Base-by-base conservation (phyloP, 1,140 invertebrate species). In the Trachymyrmex cornetzi region DNA sequence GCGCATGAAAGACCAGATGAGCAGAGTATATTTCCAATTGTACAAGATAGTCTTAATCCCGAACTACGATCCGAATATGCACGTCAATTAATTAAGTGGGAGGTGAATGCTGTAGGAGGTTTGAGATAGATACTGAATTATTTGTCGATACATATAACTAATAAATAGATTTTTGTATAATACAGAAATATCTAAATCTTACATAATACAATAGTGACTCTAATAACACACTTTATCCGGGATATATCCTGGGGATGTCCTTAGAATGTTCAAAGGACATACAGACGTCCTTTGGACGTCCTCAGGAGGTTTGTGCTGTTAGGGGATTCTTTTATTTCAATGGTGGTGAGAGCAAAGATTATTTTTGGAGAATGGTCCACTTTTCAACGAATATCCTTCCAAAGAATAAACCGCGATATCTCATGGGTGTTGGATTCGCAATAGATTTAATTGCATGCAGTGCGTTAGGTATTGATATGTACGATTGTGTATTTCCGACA, bases 381-480 rank as follows among this genome's bases (percentile, higher is more conserved):
- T 94, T 98, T 53, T 98, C 98, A 59, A 99, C 99, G 7, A 96
- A 98, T 91, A 95, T 97, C 81, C 95, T 99, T 91, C 99, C 98
- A 12, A 97, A 97, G 75, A 95, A 99, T 90, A 99, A 99, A 94
- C 99, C 99, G 6, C 96, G 99, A 71, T 99, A 99, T 95, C 96
- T 99, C 34, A 99, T 99, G 99, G 99, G 99, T 30, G 99, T 99
- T 57, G 99, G 99, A 85, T 98, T 99, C 96, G 98, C 99, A n/a
- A 97, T 97, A 24, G 99, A 99, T 96, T 95, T 99, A 82, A 98
- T 99, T n/a, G 97, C 99, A 12, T 99, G 99, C 96, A 97, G 97
- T 82, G 98, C 99, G n/a, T 96, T 99, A 16, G 99, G 99, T 57
- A 97, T 98, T 88, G 99, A 99, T 95, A 99, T 99, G 99, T 99